Evolutionary conservation across 2,797 vertebrate genomes (phyloP).

Genomic region (Anguilla pacifica): DNA sequence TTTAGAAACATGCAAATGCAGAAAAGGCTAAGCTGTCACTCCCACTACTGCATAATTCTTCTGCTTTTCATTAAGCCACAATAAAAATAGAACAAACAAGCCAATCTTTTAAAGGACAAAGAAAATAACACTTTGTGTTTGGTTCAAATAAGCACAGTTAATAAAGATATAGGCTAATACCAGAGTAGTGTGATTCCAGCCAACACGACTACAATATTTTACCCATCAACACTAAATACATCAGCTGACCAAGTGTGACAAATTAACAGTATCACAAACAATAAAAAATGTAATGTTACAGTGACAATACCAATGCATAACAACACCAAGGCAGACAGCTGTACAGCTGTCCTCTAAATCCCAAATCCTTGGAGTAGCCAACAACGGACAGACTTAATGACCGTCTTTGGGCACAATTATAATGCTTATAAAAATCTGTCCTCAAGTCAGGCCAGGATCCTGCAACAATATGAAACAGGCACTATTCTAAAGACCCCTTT

Average conservation of each 20-base stretch:
- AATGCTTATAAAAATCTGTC: not conserved
- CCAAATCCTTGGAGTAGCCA: not conserved
- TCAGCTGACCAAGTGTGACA: not conserved
- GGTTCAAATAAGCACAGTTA: not conserved
- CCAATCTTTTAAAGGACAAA: not conserved
- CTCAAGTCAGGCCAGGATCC: not conserved
- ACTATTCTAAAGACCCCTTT: not conserved
- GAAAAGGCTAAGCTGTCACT: not conserved
- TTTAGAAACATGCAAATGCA: not conserved
- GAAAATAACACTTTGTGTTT: not conserved
- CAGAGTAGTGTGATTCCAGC: not conserved
- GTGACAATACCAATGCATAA: constrained; percentile 10
- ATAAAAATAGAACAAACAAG: not conserved
- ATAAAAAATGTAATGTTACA: not conserved
- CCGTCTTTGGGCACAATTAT: constrained; percentile 14
- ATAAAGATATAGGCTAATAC: not conserved
- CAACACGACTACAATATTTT: not conserved
- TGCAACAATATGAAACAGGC: not conserved
- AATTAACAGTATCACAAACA: not conserved
- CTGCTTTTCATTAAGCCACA: not conserved
- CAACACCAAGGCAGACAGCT: constrained; percentile 9
- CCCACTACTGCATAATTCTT: not conserved
- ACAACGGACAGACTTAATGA: constrained; percentile 8
- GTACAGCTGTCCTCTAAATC: not conserved
- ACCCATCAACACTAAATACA: not conserved